These are phyloP conservation scores for Tauraco hartlaubi DNA, from an alignment of 2,797 vertebrate genomes.

Conservation along the genomic window DNA sequence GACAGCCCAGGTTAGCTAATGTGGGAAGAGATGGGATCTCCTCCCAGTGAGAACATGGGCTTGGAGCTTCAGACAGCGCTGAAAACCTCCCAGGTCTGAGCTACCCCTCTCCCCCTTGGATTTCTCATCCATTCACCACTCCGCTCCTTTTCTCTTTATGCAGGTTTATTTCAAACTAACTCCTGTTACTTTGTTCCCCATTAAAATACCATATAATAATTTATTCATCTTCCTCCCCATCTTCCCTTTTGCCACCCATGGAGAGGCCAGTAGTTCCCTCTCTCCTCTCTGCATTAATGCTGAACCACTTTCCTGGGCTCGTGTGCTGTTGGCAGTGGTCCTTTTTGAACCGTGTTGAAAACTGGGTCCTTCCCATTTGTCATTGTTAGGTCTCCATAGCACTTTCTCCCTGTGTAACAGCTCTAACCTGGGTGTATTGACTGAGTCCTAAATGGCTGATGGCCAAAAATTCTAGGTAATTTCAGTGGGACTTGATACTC, in stretches of 20 bases:
- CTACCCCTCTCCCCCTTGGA: not conserved
- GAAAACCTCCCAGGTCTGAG: not conserved
- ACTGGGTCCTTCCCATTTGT: conserved; percentile 38
- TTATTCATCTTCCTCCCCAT: not conserved
- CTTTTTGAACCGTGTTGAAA: conserved; percentile 27
- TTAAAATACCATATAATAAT: not conserved
- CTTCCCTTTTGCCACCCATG: not conserved
- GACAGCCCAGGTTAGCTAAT: not conserved
- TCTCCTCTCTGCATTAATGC: not conserved
- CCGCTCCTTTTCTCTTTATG: not conserved
- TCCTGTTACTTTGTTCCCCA: not conserved
- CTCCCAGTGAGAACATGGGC: not conserved
- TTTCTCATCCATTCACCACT: not conserved
- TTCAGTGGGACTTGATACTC: conserved; percentile 65
- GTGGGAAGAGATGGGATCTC: conserved; percentile 20
- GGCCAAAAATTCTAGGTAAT: conserved; percentile 64
- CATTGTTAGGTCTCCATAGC: conserved; percentile 43
- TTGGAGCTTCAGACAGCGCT: not conserved
- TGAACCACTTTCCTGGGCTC: conserved; percentile 23
- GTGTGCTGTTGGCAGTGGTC: not conserved
- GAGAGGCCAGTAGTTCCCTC: not conserved
- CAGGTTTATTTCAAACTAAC: not conserved
- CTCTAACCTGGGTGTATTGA: conserved; percentile 26
- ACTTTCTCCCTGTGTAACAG: conserved; percentile 43
- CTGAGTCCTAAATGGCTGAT: conserved; percentile 59